Evolutionary conservation across 2,888 invertebrate genomes (phyloP).

Genomic region (Agrochola litura): DNA sequence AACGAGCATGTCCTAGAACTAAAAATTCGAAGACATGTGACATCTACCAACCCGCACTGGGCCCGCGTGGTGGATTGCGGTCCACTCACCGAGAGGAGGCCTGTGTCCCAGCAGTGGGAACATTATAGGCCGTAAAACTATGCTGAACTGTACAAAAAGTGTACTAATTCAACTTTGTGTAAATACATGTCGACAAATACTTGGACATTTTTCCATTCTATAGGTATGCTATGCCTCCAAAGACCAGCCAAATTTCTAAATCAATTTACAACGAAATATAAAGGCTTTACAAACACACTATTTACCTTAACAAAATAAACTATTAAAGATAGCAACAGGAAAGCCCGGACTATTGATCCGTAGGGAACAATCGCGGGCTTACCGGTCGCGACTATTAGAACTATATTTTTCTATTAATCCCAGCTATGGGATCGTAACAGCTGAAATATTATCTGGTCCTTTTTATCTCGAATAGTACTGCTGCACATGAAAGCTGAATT

Average conservation of each 20-base stretch:
- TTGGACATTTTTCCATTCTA: background rate
- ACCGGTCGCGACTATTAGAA: conserved; percentile 64
- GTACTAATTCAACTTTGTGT: background rate
- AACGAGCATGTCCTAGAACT: too few relatives aligned
- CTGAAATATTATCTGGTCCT: conserved; percentile 47
- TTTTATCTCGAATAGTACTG: conserved; percentile 43
- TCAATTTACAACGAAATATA: background rate
- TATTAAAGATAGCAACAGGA: conserved; percentile 37
- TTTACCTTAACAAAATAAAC: conserved; percentile 43
- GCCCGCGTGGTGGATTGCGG: too few relatives aligned
- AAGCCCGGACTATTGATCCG: conserved; percentile 49
- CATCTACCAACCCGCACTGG: too few relatives aligned
- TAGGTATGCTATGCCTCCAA: background rate
- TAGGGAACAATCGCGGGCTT: conserved; percentile 60
- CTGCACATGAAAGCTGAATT: background rate
- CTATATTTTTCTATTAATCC: conserved; percentile 71
- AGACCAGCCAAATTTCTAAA: background rate
- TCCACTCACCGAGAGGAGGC: too few relatives aligned
- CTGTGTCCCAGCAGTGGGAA: too few relatives aligned
- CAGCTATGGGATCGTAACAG: conserved; percentile 50
- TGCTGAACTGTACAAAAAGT: background rate
- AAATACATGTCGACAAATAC: background rate
- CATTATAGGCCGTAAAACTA: background rate
- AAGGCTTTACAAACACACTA: conserved; percentile 21
- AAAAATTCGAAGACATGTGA: too few relatives aligned